phyloP scores from a whole-genome alignment of 2,113 vertebrate species.

The Coturnix japonica region DNA sequence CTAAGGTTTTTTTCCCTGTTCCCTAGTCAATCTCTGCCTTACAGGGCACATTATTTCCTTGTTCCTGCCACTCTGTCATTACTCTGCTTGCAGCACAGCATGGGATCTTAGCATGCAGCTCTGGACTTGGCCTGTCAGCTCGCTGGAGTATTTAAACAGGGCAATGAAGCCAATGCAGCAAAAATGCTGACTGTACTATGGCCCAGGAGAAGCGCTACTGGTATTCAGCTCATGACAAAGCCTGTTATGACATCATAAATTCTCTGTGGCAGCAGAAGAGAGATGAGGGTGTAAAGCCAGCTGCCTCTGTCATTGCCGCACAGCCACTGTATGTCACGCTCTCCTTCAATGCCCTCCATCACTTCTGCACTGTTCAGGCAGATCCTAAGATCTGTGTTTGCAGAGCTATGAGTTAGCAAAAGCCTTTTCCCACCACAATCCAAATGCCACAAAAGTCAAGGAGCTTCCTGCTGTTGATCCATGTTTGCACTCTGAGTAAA shows the following conservation, averaged over 20 bases:
- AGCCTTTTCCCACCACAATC: not conserved
- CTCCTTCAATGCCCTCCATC: not conserved
- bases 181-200: slow-evolving; percentile 29
- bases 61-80: not conserved
- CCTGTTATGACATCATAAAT: not conserved
- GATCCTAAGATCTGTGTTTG: not conserved
- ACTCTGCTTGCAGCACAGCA: not conserved
- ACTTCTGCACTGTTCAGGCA: not conserved
- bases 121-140: not conserved
- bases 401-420: not conserved
- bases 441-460: not conserved
- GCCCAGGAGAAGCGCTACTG: not conserved
- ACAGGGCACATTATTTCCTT: not conserved
- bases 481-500: not conserved
- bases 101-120: not conserved
- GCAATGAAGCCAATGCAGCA: slow-evolving; percentile 43
- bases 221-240: not conserved
- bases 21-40: not conserved
- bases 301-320: not conserved
- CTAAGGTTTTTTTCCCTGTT: not conserved
- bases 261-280: not conserved
- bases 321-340: not conserved
- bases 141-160: not conserved
- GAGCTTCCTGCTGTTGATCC: not conserved
- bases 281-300: not conserved